A percentile compares a stretch with the other conserved stretches of the same genome.
These are phyloP conservation scores for Ciconia nigra DNA, from an alignment of 2,797 vertebrate genomes.

Conservation along the genomic window DNA sequence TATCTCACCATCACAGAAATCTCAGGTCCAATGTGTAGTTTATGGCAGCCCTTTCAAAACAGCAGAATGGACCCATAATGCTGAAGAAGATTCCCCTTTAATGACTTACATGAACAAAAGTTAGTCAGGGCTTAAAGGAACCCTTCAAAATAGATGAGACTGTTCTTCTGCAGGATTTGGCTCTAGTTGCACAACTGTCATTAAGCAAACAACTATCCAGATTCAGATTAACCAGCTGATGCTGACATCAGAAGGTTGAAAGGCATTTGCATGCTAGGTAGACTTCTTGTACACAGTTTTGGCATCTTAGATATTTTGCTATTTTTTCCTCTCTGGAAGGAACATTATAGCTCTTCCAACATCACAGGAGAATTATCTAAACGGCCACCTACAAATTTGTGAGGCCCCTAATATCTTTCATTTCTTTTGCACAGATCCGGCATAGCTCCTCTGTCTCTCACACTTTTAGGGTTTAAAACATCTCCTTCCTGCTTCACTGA, in stretches of 20 bases:
- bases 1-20: not conserved
- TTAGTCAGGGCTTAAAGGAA: not conserved
- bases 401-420: not conserved
- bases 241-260: not conserved
- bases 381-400: not conserved
- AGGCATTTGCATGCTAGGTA: not conserved
- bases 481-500: not conserved
- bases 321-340: not conserved
- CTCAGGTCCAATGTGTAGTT: not conserved
- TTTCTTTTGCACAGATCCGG: not conserved
- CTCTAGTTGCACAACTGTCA: not conserved
- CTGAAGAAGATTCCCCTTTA: not conserved
- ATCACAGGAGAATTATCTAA: not conserved
- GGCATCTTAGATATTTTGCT: not conserved
- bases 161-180: not conserved
- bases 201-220: not conserved
- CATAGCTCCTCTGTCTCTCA: not conserved
- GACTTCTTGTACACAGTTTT: not conserved
- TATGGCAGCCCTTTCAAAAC: not conserved
- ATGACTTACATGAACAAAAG: not conserved
- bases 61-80: not conserved
- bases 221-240: not conserved
- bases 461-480: not conserved
- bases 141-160: not conserved
- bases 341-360: not conserved